Conservation (phyloP, 2,888 invertebrate genomes). For the Drosophila kokeensis region DNA sequence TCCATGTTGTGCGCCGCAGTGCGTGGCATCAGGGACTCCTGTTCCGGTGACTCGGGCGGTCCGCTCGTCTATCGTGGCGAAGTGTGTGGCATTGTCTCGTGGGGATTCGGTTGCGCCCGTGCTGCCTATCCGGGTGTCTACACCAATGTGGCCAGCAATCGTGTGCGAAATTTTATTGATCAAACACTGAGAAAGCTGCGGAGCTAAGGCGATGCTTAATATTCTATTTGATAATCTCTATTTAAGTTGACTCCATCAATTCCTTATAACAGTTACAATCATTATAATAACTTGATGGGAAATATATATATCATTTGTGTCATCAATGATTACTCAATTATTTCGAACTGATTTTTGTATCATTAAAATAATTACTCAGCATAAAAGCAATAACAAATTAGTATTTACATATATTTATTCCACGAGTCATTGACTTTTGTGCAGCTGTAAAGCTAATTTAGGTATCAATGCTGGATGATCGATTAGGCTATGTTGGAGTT, state of each 20-base stretch:
- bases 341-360: background rate
- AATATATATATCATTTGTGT: conserved; percentile 14
- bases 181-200: conserved; percentile 43
- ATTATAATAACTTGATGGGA: conserved; percentile 12
- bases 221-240: background rate
- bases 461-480: background rate
- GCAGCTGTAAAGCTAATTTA: background rate
- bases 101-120: conserved; percentile 81
- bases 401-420: conserved; percentile 10
- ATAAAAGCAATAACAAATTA: conserved; percentile 2
- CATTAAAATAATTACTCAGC: conserved; percentile 6
- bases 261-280: background rate
- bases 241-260: background rate
- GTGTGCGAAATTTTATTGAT: conserved; percentile 66
- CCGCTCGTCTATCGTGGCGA: conserved; percentile 78
- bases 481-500: background rate
- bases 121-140: conserved; percentile 78
- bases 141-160: conserved; percentile 68
- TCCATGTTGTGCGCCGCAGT: conserved; percentile 83
- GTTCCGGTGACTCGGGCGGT: conserved; percentile 84
- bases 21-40: conserved; percentile 78
- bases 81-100: conserved; percentile 89
- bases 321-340: conserved; percentile 11
- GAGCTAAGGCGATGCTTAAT: background rate
- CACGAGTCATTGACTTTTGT: conserved; percentile 15